phyloP scores from a whole-genome alignment of 1,140 invertebrate genomes.

The Microplitis demolitor region DNA sequence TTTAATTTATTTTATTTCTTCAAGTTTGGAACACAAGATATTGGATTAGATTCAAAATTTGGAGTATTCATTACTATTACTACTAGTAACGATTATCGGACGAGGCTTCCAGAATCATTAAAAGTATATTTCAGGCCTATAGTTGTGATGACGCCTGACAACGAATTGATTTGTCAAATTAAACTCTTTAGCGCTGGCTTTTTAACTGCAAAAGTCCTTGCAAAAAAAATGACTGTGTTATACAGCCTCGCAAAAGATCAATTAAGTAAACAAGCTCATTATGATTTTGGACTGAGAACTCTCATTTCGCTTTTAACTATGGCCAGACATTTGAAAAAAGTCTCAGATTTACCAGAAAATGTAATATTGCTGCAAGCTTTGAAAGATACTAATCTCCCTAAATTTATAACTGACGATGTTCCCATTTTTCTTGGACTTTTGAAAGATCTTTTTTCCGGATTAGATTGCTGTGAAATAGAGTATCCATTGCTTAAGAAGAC shows the following conservation, averaged over 20 bases:
- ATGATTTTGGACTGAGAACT: constrained; percentile 90
- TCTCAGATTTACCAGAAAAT: constrained; percentile 77
- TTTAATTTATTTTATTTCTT: constrained; percentile 30
- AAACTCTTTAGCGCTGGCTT: constrained; percentile 92
- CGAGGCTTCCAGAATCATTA: constrained; percentile 88
- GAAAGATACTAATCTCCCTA: constrained; percentile 89
- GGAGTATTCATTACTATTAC: constrained; percentile 96
- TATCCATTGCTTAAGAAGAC: constrained; percentile 85
- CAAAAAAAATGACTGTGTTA: constrained; percentile 91
- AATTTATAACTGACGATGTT: constrained; percentile 90
- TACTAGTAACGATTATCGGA: constrained; percentile 87
- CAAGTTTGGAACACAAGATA: constrained; percentile 85
- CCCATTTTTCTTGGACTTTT: constrained; percentile 87
- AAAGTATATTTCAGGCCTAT: constrained; percentile 90
- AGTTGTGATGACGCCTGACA: constrained; percentile 86
- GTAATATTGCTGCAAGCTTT: constrained; percentile 87
- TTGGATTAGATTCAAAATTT: constrained; percentile 79
- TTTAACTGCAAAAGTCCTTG: constrained; percentile 81
- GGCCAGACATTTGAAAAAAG: constrained; percentile 84
- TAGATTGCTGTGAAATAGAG: constrained; percentile 82
- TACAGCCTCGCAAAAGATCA: constrained; percentile 85
- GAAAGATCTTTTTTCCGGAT: constrained; percentile 84
- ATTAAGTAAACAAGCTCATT: constrained; percentile 89
- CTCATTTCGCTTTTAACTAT: constrained; percentile 87
- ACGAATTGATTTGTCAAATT: constrained; percentile 89